phyloP scores from a whole-genome alignment of 2,888 invertebrate species.

The Drosophila seclusa region DNA sequence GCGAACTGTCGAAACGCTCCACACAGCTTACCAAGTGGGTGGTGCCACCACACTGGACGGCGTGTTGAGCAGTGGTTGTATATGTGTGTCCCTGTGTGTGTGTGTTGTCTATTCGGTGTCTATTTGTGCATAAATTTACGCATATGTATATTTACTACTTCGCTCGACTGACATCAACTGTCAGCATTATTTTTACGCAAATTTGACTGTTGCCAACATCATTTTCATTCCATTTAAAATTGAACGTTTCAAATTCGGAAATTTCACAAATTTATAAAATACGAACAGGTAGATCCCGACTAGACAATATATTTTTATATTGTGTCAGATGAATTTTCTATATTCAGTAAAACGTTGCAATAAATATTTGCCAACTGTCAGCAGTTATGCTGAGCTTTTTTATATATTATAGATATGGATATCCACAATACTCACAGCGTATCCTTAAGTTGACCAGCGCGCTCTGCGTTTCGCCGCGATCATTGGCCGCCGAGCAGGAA shows the following conservation, averaged over 20 bases:
- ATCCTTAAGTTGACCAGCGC: conserved; percentile 91
- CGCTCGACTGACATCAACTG: conserved; percentile 76
- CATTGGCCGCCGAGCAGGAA: conserved; percentile 93
- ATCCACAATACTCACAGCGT: conserved; percentile 89
- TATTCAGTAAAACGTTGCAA: not conserved
- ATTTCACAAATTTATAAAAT: not conserved
- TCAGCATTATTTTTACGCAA: conserved; percentile 73
- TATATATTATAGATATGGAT: not conserved
- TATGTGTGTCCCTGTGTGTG: conserved; percentile 6
- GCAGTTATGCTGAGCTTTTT: not conserved
- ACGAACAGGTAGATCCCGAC: not conserved
- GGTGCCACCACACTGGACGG: conserved; percentile 10
- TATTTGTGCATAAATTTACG: conserved; percentile 74
- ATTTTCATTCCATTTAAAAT: conserved; percentile 51
- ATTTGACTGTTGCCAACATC: conserved; percentile 40
- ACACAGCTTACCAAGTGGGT: conserved; percentile 30
- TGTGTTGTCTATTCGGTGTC: conserved; percentile 44
- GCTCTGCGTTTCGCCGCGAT: conserved; percentile 92
- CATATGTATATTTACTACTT: conserved; percentile 75
- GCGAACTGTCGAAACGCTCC: conserved; percentile 60
- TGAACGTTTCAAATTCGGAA: conserved; percentile 8
- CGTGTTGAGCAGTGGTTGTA: conserved; percentile 12
- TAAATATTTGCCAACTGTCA: not conserved
- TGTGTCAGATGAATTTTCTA: not conserved
- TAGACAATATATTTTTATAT: not conserved